Percentiles rank a stretch among this genome's conserved stretches.
These are phyloP conservation scores for Rhabdophis nuchalis DNA, from an alignment of 2,797 vertebrate genomes.

Conservation along the genomic window DNA sequence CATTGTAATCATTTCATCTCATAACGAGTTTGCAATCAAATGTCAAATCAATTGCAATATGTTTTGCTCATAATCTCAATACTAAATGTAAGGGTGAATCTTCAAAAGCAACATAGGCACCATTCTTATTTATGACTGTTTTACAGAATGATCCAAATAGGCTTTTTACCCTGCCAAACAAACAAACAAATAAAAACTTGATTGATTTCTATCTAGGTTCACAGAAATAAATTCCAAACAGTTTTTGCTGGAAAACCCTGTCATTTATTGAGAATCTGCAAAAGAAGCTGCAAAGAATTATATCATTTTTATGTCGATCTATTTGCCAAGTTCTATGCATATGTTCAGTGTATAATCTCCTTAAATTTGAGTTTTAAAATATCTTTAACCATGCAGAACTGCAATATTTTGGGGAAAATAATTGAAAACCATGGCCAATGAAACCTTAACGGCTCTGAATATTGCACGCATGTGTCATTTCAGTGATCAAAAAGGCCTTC, in stretches of 20 bases:
- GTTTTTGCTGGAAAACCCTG: slow-evolving; percentile 3
- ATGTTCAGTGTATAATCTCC: slow-evolving; percentile 40
- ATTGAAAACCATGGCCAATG: slow-evolving; percentile 60
- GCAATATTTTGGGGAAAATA: slow-evolving; percentile 59
- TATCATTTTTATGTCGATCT: slow-evolving; percentile 34
- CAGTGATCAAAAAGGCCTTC: slow-evolving; percentile 79
- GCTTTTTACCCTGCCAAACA: slow-evolving; percentile 33
- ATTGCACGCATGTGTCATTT: slow-evolving; percentile 85
- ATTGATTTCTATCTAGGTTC: slow-evolving; percentile 11
- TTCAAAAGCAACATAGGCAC: slow-evolving; percentile 22
- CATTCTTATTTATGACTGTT: slow-evolving; percentile 46
- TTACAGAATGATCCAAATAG: slow-evolving; percentile 37
- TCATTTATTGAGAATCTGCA: slow-evolving; percentile 39
- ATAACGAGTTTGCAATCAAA: slow-evolving; percentile 46
- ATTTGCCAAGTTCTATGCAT: slow-evolving; percentile 48
- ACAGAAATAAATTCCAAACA: neutral
- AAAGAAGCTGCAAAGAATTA: slow-evolving; percentile 45
- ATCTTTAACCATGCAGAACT: slow-evolving; percentile 52
- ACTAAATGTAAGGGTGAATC: slow-evolving; percentile 31
- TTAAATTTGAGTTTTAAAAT: slow-evolving; percentile 23
- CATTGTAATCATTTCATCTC: slow-evolving; percentile 59
- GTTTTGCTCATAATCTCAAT: slow-evolving; percentile 63
- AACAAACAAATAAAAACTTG: neutral
- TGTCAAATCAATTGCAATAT: slow-evolving; percentile 49
- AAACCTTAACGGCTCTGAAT: slow-evolving; percentile 79